Evolutionary conservation across 2,888 invertebrate species (phyloP).

Genomic region (Drosophila nr. medialis): DNA sequence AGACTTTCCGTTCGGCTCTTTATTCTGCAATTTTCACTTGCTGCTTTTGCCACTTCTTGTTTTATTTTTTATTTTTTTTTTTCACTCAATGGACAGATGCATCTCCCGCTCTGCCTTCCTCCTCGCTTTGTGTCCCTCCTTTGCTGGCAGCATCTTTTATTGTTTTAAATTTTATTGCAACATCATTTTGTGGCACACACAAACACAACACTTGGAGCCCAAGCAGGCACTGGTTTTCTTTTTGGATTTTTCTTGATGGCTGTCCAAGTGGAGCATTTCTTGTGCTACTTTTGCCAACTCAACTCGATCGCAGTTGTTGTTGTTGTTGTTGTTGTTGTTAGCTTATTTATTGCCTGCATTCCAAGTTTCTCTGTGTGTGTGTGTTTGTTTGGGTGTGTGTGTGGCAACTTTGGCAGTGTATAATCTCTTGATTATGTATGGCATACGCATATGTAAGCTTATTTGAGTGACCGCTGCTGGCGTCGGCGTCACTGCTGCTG

Average conservation of each 20-base stretch:
- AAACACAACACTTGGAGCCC: conserved; percentile 15
- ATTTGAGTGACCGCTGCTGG: conserved; percentile 47
- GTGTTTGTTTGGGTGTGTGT: conserved; percentile 8
- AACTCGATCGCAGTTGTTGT: conserved; percentile 16
- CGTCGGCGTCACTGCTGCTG: conserved; percentile 9
- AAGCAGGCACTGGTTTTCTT: conserved; percentile 41
- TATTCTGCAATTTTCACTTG: conserved; percentile 65
- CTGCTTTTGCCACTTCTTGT: conserved; percentile 54
- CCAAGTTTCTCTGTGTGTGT: not conserved
- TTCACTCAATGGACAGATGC: conserved; percentile 9
- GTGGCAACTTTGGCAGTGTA: conserved; percentile 36
- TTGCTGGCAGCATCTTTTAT: conserved; percentile 66
- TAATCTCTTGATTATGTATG: conserved; percentile 80
- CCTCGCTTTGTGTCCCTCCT: conserved; percentile 17
- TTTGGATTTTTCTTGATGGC: conserved; percentile 71
- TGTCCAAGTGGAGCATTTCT: conserved; percentile 75
- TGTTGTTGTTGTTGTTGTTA: conserved; percentile 38
- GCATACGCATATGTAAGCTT: conserved; percentile 72
- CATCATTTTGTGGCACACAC: conserved; percentile 71
- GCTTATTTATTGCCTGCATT: conserved; percentile 63
- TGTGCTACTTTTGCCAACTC: conserved; percentile 46
- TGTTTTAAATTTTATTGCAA: conserved; percentile 81
- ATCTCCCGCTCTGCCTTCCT: not conserved
- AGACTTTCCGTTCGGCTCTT: conserved; percentile 42
- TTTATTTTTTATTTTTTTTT: not conserved